Conservation (phyloP, 2,888 invertebrate species). For the Nephrotoma flavescens region DNA sequence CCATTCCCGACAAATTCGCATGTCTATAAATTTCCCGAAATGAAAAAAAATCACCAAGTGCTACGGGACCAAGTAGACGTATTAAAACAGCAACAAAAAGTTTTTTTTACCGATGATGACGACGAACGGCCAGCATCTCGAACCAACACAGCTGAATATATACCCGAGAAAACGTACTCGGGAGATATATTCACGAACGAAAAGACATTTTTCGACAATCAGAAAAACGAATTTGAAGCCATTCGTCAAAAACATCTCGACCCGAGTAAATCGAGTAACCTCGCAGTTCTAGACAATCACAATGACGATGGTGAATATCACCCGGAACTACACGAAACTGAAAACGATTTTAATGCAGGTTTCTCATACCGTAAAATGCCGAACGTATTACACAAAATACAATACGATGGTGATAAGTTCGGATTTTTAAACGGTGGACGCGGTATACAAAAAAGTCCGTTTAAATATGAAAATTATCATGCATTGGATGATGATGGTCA, state of each 20-base stretch:
- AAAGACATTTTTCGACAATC: not conserved
- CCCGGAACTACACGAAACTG: not conserved
- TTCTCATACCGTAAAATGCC: not conserved
- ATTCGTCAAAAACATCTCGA: not conserved
- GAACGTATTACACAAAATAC: not conserved
- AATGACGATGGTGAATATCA: not conserved
- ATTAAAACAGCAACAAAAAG: constrained; percentile 33
- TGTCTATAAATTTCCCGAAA: not conserved
- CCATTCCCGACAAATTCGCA: not conserved
- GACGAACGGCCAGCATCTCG: constrained; percentile 36
- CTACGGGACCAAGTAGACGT: constrained; percentile 26
- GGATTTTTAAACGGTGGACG: not conserved
- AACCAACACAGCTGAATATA: not conserved
- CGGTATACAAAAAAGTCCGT: not conserved
- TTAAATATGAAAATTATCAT: not conserved
- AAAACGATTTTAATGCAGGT: not conserved
- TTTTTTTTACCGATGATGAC: constrained; percentile 34
- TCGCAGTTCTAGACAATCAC: not conserved
- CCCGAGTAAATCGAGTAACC: not conserved
- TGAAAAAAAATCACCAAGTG: not conserved
- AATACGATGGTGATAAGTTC: not conserved
- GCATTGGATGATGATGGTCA: not conserved
- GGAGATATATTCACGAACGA: not conserved
- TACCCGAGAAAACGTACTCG: not conserved
- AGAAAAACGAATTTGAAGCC: not conserved